phyloP scores from a whole-genome alignment of 2,797 vertebrate genomes.

The Pseudomugil gertrudae region DNA sequence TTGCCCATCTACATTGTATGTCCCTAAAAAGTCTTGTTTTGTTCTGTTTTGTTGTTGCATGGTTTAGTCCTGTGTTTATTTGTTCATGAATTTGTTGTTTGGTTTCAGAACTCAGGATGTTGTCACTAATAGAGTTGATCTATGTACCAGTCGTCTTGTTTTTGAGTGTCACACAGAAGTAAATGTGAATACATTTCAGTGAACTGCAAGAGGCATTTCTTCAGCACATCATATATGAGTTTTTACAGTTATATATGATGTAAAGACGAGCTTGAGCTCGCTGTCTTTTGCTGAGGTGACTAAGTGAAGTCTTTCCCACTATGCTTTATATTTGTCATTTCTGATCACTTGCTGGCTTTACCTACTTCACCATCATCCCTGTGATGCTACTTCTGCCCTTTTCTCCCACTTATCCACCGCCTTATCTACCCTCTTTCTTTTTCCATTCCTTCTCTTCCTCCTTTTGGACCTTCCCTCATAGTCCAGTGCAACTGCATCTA shows the following conservation, averaged over 20 bases:
- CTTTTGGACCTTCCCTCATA: constrained; percentile 74
- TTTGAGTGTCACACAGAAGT: constrained; percentile 4
- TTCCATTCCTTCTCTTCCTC: constrained; percentile 48
- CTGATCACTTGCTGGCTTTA: constrained; percentile 28
- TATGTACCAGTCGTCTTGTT: constrained; percentile 6
- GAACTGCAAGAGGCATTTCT: neutral
- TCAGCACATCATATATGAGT: constrained; percentile 13
- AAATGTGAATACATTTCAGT: constrained; percentile 1
- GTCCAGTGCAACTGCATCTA: constrained; percentile 78
- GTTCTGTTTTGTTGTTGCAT: constrained; percentile 44
- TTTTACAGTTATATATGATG: neutral
- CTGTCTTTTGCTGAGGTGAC: constrained; percentile 8
- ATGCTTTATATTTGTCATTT: constrained; percentile 5
- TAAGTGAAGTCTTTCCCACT: neutral
- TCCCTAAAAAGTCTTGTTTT: neutral
- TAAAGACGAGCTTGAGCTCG: constrained; percentile 27
- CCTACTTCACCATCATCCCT: constrained; percentile 15
- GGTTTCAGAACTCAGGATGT: constrained; percentile 15
- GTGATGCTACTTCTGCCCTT: constrained; percentile 27
- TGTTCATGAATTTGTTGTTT: constrained; percentile 28
- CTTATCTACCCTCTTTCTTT: constrained; percentile 23
- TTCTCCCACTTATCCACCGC: constrained; percentile 16
- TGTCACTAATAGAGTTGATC: constrained; percentile 18
- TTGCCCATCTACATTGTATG: constrained; percentile 15
- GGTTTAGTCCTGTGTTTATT: constrained; percentile 23